Conservation (phyloP, 2,797 vertebrate species). For the Echeneis naucrates region DNA sequence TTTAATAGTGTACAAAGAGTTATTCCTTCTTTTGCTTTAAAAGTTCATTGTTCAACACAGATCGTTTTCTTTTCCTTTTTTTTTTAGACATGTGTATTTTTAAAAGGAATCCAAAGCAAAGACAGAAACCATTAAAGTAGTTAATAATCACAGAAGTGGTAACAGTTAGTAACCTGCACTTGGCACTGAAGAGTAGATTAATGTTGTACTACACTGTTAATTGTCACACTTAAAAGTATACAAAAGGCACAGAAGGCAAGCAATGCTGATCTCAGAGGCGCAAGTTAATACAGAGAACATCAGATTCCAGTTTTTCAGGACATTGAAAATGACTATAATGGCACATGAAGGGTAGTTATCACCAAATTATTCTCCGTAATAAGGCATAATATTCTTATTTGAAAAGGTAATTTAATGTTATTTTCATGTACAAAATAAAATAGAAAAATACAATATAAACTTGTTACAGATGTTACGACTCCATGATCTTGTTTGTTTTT, state of each 20-base stretch:
- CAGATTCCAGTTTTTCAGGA: constrained; percentile 73
- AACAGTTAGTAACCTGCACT: constrained; percentile 84
- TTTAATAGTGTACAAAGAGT: constrained; percentile 87
- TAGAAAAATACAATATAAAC: constrained; percentile 90
- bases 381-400: constrained; percentile 83
- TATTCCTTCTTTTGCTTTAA: constrained; percentile 81
- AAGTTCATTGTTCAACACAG: constrained; percentile 77
- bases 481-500: constrained; percentile 58
- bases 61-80: constrained; percentile 26
- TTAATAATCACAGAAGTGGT: constrained; percentile 85
- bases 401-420: constrained; percentile 88
- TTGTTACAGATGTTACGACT: constrained; percentile 84
- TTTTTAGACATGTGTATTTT: constrained; percentile 68
- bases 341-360: constrained; percentile 45
- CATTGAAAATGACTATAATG: constrained; percentile 38
- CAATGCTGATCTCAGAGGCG: constrained; percentile 75
- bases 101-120: constrained; percentile 78
- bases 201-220: constrained; percentile 82
- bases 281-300: constrained; percentile 73
- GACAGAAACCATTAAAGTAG: constrained; percentile 83
- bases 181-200: constrained; percentile 83
- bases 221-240: constrained; percentile 73
- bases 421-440: constrained; percentile 87
- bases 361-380: constrained; percentile 74
- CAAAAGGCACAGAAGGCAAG: constrained; percentile 85